A percentile compares a stretch with the other conserved stretches of the same genome.
Conservation (phyloP, 2,797 vertebrate species). For the Lepus oiostolus region DNA sequence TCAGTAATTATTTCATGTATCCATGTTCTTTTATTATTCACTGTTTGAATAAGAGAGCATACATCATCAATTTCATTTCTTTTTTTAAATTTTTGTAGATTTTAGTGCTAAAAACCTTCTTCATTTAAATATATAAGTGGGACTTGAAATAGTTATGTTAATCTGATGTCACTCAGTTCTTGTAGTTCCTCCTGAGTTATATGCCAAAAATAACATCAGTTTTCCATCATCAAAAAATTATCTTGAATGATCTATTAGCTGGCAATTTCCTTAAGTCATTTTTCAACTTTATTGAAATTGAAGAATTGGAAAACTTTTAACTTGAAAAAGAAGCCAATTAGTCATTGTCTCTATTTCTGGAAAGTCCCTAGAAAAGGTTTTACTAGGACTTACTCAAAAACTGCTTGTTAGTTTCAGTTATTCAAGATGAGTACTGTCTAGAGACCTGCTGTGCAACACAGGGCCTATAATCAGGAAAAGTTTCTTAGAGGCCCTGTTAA, state of each 20-base stretch:
- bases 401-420: background rate
- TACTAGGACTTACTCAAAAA: background rate
- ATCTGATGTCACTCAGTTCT: constrained; percentile 40
- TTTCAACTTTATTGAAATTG: constrained; percentile 56
- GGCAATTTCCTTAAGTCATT: background rate
- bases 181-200: constrained; percentile 49
- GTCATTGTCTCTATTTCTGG: constrained; percentile 43
- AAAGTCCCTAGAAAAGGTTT: background rate
- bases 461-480: background rate
- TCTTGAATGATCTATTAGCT: constrained; percentile 58
- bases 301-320: constrained; percentile 52
- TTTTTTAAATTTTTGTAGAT: background rate
- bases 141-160: constrained; percentile 11
- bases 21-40: constrained; percentile 6
- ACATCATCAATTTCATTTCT: constrained; percentile 9
- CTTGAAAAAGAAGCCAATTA: constrained; percentile 3
- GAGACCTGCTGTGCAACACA: background rate
- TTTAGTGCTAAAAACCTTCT: constrained; percentile 37
- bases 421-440: background rate
- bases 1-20: background rate
- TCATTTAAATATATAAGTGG: constrained; percentile 19
- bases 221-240: constrained; percentile 55
- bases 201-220: constrained; percentile 64
- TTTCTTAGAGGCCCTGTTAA: background rate
- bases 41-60: background rate